Base-by-base conservation (phyloP, 1,140 invertebrate genomes). In the Drosophila punjabiensis region DNA sequence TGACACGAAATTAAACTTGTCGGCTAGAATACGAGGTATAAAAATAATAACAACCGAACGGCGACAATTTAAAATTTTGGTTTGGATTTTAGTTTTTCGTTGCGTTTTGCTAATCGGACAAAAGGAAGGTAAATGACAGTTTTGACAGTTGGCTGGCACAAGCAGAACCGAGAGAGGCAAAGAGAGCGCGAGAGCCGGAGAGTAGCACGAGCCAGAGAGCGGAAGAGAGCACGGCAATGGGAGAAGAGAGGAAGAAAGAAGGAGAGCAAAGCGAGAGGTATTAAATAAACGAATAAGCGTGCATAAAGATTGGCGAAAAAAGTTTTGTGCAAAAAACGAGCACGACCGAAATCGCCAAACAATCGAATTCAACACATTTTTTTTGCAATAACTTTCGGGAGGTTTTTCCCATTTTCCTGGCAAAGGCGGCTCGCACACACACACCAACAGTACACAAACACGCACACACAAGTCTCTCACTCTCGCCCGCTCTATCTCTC, bases 281-380 rank as follows among this genome's bases (percentile, higher is more conserved):
- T 88, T 88, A 77, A 89, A 68, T 84, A 81, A 89, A 84, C 84
- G 84, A 89, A 89, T 61, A 70, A 78, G 77, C 81, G 84, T 84
- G 81, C 81, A 88, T 75, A 56, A 83, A 88, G 77, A 89, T 88
- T 88, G 82, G 85, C 81, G 68, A 86, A 85, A 80, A 78, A 68
- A 67, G 59, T 45, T 64, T 77, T 75, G 53, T 41, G 58, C 73
- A 63, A 78, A 78, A 79, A 61, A 50, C 35, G 41, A 61, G 48
- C 62, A 62, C 56, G 61, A 63, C 61, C 69, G 41, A 73, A 48
- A 14, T 43, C 20, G 55, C 24, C 71, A 75, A 75, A 75, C 55
- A 75, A 75, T 69, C 56, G 56, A 74, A 75, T 74, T 62, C 37
- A 75, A 75, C 47, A 53, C 62, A 62, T 74, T 68, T 58, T 50